A percentile compares a stretch with the other conserved stretches of the same genome.
Evolutionary conservation across 1,140 invertebrate species (phyloP).

Genomic region (Argopecten irradians): DNA sequence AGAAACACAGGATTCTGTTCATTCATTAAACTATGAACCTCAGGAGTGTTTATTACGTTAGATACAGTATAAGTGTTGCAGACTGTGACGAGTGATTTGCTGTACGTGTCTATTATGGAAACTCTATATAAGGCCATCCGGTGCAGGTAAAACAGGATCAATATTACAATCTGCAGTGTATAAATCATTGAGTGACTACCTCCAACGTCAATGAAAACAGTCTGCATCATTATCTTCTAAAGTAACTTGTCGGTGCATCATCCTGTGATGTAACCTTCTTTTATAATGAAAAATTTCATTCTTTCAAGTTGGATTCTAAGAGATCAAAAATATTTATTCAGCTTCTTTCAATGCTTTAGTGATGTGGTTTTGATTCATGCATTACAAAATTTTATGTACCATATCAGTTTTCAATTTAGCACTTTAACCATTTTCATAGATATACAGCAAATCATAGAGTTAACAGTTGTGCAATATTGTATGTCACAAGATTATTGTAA

Average conservation of each 20-base stretch:
- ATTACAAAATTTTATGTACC: neutral
- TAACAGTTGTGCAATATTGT: neutral
- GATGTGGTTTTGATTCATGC: neutral
- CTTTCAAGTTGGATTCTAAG: too few relatives aligned
- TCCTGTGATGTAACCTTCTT: neutral
- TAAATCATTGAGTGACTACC: neutral
- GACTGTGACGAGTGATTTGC: neutral
- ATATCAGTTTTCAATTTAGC: neutral
- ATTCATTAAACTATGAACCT: too few relatives aligned
- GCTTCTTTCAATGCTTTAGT: neutral
- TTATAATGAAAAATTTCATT: too few relatives aligned
- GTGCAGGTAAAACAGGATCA: neutral
- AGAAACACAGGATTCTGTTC: too few relatives aligned
- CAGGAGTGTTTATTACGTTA: slow-evolving; percentile 1
- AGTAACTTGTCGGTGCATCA: neutral
- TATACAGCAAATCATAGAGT: neutral
- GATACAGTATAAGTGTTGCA: neutral
- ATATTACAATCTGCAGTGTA: neutral
- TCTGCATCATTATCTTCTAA: neutral
- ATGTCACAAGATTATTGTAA: neutral
- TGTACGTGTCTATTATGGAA: neutral
- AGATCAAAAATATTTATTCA: neutral
- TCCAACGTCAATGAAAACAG: neutral
- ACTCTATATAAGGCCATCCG: neutral
- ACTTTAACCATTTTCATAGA: neutral